phyloP scores from a whole-genome alignment of 2,888 invertebrate species.

The Lasioglossum malachurum region DNA sequence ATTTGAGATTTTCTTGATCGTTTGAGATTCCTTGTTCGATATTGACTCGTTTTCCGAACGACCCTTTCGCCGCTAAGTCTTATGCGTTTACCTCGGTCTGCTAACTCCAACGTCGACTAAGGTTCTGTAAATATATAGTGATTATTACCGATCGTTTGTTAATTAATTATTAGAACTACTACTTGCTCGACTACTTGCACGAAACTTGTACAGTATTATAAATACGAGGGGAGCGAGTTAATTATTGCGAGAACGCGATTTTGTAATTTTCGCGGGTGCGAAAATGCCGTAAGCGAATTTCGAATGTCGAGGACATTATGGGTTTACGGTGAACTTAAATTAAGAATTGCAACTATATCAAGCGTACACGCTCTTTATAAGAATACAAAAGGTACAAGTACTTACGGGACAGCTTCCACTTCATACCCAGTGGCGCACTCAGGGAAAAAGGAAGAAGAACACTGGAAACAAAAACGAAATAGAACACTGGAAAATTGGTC shows the following conservation, averaged over 20 bases:
- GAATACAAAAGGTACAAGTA: background rate
- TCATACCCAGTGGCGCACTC: too few species aligned
- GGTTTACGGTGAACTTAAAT: background rate
- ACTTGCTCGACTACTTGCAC: background rate
- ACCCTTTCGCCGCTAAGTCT: background rate
- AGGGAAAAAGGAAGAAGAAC: too few species aligned
- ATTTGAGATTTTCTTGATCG: background rate
- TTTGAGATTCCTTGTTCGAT: background rate
- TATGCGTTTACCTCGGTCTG: background rate
- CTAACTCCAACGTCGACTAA: background rate
- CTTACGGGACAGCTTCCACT: background rate
- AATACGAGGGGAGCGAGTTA: background rate
- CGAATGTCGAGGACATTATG: background rate
- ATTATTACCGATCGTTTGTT: slow-evolving; percentile 2
- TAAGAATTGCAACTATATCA: slow-evolving; percentile 2
- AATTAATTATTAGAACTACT: slow-evolving; percentile 1
- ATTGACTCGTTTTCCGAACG: background rate
- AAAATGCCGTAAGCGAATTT: background rate
- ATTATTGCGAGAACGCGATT: background rate
- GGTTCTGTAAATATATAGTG: background rate
- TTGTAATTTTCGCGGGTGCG: slow-evolving; percentile 4
- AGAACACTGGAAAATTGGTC: too few species aligned
- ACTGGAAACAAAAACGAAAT: too few species aligned
- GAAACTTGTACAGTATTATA: slow-evolving; percentile 4
- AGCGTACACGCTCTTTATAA: background rate